phyloP scores from a whole-genome alignment of 2,113 vertebrate genomes.

The Saimiri boliviensis region DNA sequence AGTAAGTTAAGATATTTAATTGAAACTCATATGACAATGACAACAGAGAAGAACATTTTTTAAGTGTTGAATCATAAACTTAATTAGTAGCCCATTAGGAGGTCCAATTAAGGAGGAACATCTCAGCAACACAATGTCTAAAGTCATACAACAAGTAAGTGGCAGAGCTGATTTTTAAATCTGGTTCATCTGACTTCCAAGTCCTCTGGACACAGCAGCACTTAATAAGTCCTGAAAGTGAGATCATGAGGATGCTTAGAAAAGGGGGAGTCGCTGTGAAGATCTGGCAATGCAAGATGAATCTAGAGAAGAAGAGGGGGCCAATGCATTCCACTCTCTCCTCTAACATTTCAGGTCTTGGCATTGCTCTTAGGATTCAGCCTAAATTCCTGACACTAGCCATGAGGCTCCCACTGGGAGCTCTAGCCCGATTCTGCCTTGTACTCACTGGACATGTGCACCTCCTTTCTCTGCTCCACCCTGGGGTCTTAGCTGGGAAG shows the following conservation, averaged over 20 bases:
- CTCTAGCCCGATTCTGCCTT: neutral
- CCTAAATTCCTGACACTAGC: neutral
- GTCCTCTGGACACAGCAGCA: neutral
- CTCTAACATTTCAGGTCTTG: neutral
- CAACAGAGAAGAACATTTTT: conserved; percentile 1
- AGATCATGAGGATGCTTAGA: neutral
- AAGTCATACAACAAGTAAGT: neutral
- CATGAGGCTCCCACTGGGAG: neutral
- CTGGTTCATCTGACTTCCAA: neutral
- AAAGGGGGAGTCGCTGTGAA: rapidly evolving
- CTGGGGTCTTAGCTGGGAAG: neutral
- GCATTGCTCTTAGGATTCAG: neutral
- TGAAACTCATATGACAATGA: conserved; percentile 39
- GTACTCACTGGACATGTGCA: neutral
- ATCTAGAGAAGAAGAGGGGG: rapidly evolving
- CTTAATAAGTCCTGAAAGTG: neutral
- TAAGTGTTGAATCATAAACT: conserved; percentile 48
- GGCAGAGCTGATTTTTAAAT: neutral
- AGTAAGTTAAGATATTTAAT: conserved; percentile 44
- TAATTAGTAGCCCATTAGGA: conserved; percentile 46
- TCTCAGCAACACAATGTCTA: neutral
- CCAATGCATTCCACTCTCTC: neutral
- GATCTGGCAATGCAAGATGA: neutral
- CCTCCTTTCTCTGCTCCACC: neutral
- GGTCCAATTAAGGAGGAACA: conserved; percentile 28